Percentiles rank a stretch among this genome's conserved stretches.
Conservation (phyloP, 2,888 invertebrate species). For the Limnephilus lunatus region DNA sequence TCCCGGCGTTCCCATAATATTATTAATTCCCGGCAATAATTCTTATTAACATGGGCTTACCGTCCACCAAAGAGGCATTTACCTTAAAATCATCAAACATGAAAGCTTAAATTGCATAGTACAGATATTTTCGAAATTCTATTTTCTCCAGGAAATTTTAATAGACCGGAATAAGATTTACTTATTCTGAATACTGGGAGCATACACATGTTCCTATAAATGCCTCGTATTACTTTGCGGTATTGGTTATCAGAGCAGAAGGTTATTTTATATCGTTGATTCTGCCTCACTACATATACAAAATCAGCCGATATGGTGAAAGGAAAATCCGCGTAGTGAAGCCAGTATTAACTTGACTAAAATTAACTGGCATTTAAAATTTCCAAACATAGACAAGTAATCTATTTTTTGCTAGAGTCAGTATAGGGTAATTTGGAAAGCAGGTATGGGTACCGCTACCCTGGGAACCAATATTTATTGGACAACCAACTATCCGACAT, state of each 20-base stretch:
- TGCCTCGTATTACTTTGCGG: too few species aligned
- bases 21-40: too few species aligned
- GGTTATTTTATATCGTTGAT: not conserved
- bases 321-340: not conserved
- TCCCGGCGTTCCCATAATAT: too few species aligned
- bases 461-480: too few species aligned
- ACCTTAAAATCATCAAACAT: not conserved
- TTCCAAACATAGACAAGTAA: not conserved
- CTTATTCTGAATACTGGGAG: not conserved
- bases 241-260: not conserved
- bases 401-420: not conserved
- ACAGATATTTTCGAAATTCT: not conserved
- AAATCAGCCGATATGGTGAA: not conserved
- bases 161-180: not conserved
- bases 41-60: not conserved
- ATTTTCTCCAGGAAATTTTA: not conserved
- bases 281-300: not conserved
- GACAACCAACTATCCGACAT: too few species aligned
- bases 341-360: not conserved
- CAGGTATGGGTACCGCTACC: too few species aligned
- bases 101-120: not conserved
- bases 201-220: not conserved
- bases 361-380: not conserved
- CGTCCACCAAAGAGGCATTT: not conserved
- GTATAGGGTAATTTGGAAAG: too few species aligned